A percentile compares a stretch with the other conserved stretches of the same genome.
phyloP scores from a whole-genome alignment of 2,888 invertebrate genomes.

The Litoditis marina region DNA sequence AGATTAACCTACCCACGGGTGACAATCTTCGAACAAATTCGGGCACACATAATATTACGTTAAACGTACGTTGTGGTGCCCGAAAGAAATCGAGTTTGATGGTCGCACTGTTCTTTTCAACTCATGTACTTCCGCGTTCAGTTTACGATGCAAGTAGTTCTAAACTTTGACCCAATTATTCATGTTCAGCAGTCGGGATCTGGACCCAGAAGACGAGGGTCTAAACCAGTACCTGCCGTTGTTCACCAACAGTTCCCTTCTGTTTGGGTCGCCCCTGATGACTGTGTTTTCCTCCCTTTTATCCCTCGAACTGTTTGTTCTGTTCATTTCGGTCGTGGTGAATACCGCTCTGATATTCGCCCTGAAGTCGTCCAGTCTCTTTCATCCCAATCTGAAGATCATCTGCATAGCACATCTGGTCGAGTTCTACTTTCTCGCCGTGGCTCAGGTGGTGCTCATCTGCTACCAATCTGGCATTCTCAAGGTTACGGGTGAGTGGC shows the following conservation, averaged over 20 bases:
- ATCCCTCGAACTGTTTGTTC: conserved; percentile 11
- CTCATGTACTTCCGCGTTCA: too few species aligned
- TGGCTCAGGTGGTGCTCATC: conserved; percentile 6
- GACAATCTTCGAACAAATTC: too few species aligned
- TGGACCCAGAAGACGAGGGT: conserved; percentile 1
- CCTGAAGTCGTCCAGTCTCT: conserved; percentile 2
- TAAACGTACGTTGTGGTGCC: too few species aligned
- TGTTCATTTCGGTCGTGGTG: conserved; percentile 8
- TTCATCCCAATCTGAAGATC: conserved; percentile 14
- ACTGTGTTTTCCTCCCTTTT: conserved; percentile 9
- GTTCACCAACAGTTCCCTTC: conserved; percentile 8
- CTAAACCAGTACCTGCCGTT: conserved; percentile 10
- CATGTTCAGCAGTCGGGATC: conserved; percentile 10
- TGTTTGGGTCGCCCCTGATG: not conserved
- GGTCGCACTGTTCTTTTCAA: too few species aligned
- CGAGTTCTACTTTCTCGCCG: conserved; percentile 12
- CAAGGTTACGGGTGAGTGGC: conserved; percentile 5
- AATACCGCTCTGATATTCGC: conserved; percentile 11
- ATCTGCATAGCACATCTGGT: conserved; percentile 18
- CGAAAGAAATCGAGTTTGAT: too few species aligned
- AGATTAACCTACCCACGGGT: too few species aligned
- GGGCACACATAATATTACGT: too few species aligned
- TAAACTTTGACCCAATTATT: too few species aligned
- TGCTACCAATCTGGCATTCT: conserved; percentile 14
- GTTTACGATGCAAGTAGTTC: too few species aligned